Evolutionary conservation across 1,140 invertebrate species (phyloP), one percentile per base, ranked within the genome.

Genomic region (Tenebrio molitor): DNA sequence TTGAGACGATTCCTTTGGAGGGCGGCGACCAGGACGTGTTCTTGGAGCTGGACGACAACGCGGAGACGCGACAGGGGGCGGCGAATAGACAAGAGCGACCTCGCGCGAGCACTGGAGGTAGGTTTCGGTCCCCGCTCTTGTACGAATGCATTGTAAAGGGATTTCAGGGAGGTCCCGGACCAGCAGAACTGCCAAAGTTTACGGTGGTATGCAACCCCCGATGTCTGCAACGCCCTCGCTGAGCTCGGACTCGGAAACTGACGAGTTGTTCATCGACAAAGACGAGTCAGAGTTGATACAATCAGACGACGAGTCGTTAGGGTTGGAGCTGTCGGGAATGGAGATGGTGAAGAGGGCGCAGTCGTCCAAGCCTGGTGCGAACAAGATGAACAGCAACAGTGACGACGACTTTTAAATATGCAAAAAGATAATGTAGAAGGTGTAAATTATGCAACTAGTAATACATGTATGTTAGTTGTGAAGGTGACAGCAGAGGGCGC

Each of bases 291-390:
- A 83, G 62, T 71, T 83, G 44, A 77, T 80, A 68, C 78, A 79
- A 14, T 81, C 81, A 2, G 82, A 83, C 67, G 81, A 82, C 19
- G 82, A 83, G 67, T 81, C 81, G n/a, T 66, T 82, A 17, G 81
- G 73, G 2, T 67, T 83, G 25, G 81, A 81, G 16, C 42, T 83
- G 21, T 79, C 79, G 12, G 63, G 62, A 1, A 70, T 78, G 33
- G 80, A 82, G 41, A 68, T 78, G 33, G 78, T 80, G 42, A 74
- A 73, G 44, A 71, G 73, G n/a, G 76, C 75, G 1, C 73, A 80
- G 2, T 77, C 79, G 6, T 74, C 67, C 29, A 74, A 72, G 42
- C 74, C 74, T 14, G 73, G 53, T 53, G 77, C 58, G 16, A 79
- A 78, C 50, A 78, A 76, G 29, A 64, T 76, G 5, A 78, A 77